phyloP scores from a whole-genome alignment of 2,113 vertebrate genomes.

The Brachypteracias leptosomus region DNA sequence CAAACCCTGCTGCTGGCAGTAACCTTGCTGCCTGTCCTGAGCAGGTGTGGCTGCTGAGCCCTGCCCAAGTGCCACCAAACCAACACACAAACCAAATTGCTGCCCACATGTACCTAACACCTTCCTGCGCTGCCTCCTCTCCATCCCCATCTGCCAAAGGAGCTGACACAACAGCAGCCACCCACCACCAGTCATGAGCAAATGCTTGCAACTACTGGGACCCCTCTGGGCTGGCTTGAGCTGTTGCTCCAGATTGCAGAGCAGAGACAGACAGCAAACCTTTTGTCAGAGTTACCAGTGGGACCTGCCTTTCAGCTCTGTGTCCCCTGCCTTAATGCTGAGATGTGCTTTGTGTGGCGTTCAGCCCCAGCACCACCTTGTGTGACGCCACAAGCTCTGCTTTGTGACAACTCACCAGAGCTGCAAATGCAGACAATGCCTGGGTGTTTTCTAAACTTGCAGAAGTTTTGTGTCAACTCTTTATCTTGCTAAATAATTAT shows the following conservation, averaged over 20 bases:
- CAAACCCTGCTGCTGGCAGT: background rate
- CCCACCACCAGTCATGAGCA: background rate
- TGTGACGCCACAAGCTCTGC: accelerated
- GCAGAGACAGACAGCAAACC: background rate
- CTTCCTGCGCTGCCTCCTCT: background rate
- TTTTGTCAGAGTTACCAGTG: background rate
- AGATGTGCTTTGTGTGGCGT: background rate
- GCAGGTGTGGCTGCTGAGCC: background rate
- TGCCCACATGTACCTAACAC: background rate
- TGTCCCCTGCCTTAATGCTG: background rate
- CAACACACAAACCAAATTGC: background rate
- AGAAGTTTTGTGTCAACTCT: background rate
- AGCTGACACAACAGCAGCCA: background rate
- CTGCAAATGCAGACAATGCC: background rate
- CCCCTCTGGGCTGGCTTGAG: background rate
- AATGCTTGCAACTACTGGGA: background rate
- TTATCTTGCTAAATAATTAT: background rate
- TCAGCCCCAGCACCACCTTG: background rate
- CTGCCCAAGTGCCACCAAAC: background rate
- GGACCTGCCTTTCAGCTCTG: background rate
- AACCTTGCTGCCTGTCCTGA: background rate
- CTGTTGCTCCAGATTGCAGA: background rate
- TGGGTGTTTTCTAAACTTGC: background rate
- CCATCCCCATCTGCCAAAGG: background rate
- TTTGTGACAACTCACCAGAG: background rate